These are phyloP conservation scores for Ormyrus nitidulus DNA, from an alignment of 2,888 invertebrate genomes.

Conservation along the genomic window DNA sequence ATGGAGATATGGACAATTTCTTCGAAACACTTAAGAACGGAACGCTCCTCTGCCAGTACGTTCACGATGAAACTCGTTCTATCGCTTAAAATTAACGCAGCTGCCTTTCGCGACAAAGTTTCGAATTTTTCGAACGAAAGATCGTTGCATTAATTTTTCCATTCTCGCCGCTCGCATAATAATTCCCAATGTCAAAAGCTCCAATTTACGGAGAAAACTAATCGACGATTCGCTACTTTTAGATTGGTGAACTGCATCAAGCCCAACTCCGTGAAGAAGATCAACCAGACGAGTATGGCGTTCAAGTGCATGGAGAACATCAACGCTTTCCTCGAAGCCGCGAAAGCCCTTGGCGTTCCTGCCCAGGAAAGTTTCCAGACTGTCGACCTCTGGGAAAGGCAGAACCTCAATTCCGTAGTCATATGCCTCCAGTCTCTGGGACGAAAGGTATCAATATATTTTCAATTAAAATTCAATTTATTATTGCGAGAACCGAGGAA, in stretches of 20 bases:
- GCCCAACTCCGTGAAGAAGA: slow-evolving; percentile 91
- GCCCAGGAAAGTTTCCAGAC: slow-evolving; percentile 97
- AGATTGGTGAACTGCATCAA: slow-evolving; percentile 92
- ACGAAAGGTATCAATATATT: slow-evolving; percentile 84
- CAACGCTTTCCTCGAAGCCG: slow-evolving; percentile 92
- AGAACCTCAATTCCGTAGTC: slow-evolving; percentile 96
- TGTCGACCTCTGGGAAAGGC: slow-evolving; percentile 97
- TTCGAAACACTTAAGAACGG: slow-evolving; percentile 94
- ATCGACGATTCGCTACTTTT: slow-evolving; percentile 56
- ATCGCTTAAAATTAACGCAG: too few species aligned
- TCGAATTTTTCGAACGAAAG: too few species aligned
- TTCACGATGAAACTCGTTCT: too few species aligned
- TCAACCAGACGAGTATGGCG: slow-evolving; percentile 91
- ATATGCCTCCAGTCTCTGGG: slow-evolving; percentile 96
- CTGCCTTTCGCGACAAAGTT: too few species aligned
- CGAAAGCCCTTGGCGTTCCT: slow-evolving; percentile 91
- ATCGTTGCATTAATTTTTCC: too few species aligned
- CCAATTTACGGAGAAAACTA: background rate
- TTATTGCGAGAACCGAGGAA: too few species aligned
- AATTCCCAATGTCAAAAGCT: slow-evolving; percentile 1
- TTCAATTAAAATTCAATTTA: background rate
- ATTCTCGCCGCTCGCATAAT: too few species aligned
- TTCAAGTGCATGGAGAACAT: slow-evolving; percentile 99
- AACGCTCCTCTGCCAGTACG: slow-evolving; percentile 91
- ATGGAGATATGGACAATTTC: slow-evolving; percentile 96